Percentiles rank a stretch among this genome's conserved stretches.
Conservation (phyloP, 2,113 vertebrate genomes). For the Pedionomus torquatus region DNA sequence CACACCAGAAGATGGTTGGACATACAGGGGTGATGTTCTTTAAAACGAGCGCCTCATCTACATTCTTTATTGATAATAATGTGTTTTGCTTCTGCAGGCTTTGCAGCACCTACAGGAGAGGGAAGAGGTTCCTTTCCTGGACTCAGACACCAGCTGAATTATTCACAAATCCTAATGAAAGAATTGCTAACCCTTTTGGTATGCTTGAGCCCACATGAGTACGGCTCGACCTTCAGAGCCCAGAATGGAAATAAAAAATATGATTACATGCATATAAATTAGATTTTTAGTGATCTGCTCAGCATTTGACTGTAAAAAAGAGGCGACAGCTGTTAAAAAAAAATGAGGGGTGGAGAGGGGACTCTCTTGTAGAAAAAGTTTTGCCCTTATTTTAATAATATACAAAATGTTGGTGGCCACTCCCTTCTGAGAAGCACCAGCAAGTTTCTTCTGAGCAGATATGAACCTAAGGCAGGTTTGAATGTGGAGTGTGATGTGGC, state of each 20-base stretch:
- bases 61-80: not conserved
- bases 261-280: constrained; percentile 52
- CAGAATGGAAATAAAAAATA: constrained; percentile 28
- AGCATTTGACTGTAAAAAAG: not conserved
- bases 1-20: not conserved
- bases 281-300: not conserved
- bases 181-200: not conserved
- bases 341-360: not conserved
- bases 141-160: constrained; percentile 45
- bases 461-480: not conserved
- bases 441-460: not conserved
- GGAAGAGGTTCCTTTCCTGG: not conserved
- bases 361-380: not conserved
- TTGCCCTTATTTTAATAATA: not conserved
- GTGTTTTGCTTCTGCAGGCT: not conserved
- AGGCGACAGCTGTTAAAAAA: not conserved
- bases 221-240: constrained; percentile 17
- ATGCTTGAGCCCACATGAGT: not conserved
- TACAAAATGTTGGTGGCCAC: not conserved
- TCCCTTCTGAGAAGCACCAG: not conserved
- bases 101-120: not conserved
- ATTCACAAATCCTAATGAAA: constrained; percentile 53
- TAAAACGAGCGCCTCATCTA: not conserved
- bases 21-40: not conserved
- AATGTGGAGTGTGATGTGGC: rapidly evolving